phyloP scores from a whole-genome alignment of 2,113 vertebrate genomes.

The Gymnogyps californianus region DNA sequence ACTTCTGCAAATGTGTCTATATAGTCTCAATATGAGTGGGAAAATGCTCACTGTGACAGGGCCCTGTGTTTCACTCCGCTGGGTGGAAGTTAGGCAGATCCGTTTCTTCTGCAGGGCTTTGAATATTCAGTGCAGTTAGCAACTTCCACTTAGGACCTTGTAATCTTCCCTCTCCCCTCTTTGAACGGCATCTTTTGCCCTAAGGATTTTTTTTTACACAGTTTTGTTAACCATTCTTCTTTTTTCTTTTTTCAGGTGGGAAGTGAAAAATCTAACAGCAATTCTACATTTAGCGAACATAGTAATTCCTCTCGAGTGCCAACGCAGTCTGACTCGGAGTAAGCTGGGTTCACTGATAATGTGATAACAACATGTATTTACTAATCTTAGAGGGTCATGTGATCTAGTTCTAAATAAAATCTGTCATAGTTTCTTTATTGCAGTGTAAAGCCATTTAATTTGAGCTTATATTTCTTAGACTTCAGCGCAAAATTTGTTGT shows the following conservation, averaged over 20 bases:
- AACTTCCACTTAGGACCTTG: background rate
- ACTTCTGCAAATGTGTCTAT: background rate
- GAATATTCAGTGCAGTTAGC: background rate
- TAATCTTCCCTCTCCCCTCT: background rate
- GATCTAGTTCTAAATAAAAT: background rate
- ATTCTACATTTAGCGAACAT: fast-evolving
- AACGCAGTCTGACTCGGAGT: background rate
- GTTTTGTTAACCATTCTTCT: background rate
- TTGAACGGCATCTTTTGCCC: background rate
- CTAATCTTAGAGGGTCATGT: background rate
- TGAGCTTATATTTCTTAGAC: background rate
- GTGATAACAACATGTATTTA: background rate
- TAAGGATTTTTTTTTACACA: background rate
- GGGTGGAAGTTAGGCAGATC: background rate
- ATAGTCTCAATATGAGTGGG: background rate
- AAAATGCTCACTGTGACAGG: background rate
- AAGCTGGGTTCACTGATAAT: background rate
- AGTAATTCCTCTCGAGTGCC: background rate
- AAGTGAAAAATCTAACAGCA: background rate
- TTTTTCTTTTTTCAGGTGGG: background rate
- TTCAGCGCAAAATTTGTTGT: background rate
- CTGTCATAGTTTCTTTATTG: background rate
- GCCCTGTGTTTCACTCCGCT: background rate
- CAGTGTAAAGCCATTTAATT: background rate
- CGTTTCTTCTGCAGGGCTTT: background rate